Conservation (phyloP, 2,888 invertebrate species). For the Habroteleia sp. region DNA sequence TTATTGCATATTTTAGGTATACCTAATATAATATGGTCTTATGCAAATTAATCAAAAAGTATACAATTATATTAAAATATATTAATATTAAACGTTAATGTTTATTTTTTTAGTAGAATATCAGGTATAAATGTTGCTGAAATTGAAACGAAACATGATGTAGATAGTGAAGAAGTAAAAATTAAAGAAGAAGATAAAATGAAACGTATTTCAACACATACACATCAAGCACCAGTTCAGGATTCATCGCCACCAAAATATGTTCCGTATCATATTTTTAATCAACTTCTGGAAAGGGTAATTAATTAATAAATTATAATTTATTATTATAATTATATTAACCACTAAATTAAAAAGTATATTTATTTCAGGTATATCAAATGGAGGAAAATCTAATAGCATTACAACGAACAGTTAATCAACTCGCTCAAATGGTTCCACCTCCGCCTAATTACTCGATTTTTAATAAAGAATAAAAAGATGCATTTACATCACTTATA, state of each 20-base stretch:
- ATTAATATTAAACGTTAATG: no score
- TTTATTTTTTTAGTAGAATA: constrained; percentile 21
- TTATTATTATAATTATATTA: no score
- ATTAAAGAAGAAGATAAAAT: constrained; percentile 71
- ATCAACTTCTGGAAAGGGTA: constrained; percentile 77
- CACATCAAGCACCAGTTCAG: constrained; percentile 36
- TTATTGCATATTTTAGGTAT: no score
- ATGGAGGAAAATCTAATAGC: constrained; percentile 51
- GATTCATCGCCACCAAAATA: constrained; percentile 72
- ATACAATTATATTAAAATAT: no score
- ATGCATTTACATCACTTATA: constrained; percentile 16
- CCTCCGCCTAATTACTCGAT: constrained; percentile 54
- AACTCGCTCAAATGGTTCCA: constrained; percentile 58
- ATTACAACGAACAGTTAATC: constrained; percentile 57
- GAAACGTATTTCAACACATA: constrained; percentile 61
- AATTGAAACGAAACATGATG: constrained; percentile 65
- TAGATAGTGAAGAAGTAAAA: constrained; percentile 70
- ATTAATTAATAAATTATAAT: no score
- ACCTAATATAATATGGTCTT: no score
- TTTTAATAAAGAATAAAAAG: constrained; percentile 47
- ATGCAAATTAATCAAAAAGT: no score
- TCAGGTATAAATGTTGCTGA: constrained; percentile 67
- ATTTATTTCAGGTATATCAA: constrained; percentile 45
- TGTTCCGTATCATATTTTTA: constrained; percentile 78
- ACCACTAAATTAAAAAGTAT: background rate